A percentile compares a stretch with the other conserved stretches of the same genome.
Conservation (phyloP, 2,888 invertebrate genomes). For the Rhodophaea formosa region DNA sequence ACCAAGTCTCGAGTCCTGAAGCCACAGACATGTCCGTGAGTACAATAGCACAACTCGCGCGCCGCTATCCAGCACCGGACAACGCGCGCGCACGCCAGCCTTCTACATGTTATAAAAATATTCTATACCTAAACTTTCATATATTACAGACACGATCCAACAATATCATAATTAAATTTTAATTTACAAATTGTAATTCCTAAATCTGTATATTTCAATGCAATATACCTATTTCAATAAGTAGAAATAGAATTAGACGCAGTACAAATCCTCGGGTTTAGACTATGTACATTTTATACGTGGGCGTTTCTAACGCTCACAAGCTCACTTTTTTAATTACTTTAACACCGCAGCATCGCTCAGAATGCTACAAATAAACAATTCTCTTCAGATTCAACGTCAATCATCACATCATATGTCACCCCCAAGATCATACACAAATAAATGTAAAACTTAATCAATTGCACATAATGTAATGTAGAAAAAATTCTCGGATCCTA, state of each 20-base stretch:
- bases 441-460: constrained; percentile 42
- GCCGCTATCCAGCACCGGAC: neutral
- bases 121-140: constrained; percentile 61
- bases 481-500: constrained; percentile 32
- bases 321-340: constrained; percentile 32
- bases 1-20: constrained; percentile 26
- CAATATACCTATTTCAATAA: constrained; percentile 43
- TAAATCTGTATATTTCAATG: constrained; percentile 55
- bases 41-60: neutral
- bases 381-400: constrained; percentile 22
- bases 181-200: constrained; percentile 70
- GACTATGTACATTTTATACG: constrained; percentile 29
- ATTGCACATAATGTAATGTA: constrained; percentile 52
- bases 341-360: constrained; percentile 33
- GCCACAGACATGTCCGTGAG: neutral
- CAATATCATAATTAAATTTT: constrained; percentile 73
- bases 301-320: constrained; percentile 50
- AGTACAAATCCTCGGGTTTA: constrained; percentile 20
- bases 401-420: neutral
- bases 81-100: constrained; percentile 39
- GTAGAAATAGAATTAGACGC: constrained; percentile 28
- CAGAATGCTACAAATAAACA: constrained; percentile 30
- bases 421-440: neutral
- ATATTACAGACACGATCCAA: constrained; percentile 75
- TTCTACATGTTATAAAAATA: constrained; percentile 67